Conservation (phyloP, 2,113 vertebrate species). For the Plecotus auritus region DNA sequence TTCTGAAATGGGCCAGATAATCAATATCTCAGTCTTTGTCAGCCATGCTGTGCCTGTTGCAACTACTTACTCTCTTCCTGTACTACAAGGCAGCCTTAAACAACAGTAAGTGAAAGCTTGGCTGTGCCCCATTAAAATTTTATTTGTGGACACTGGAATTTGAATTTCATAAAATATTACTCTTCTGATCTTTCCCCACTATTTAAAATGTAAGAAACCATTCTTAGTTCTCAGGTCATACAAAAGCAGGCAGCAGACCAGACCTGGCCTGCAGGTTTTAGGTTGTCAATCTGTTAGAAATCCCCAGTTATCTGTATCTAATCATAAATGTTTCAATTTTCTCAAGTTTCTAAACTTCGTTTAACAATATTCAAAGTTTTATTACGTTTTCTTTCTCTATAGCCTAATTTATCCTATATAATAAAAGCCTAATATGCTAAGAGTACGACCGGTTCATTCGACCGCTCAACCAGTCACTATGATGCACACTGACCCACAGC, state of each 20-base stretch:
- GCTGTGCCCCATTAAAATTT: background rate
- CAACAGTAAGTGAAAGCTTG: background rate
- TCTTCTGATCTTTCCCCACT: background rate
- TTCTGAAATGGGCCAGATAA: background rate
- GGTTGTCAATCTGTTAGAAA: background rate
- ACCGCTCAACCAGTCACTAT: no score
- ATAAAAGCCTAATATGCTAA: no score
- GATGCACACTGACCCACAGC: no score
- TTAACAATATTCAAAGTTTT: background rate
- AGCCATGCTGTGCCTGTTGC: background rate
- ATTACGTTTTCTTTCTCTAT: background rate
- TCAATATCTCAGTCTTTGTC: background rate
- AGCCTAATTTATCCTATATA: background rate
- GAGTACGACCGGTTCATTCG: no score
- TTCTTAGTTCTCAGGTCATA: background rate
- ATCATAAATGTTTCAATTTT: background rate
- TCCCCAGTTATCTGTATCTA: background rate
- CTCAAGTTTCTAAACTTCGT: background rate
- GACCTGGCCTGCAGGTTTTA: background rate
- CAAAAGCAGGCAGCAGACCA: background rate
- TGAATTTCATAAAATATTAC: background rate
- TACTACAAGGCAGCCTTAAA: background rate
- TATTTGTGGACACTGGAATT: background rate
- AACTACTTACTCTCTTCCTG: background rate
- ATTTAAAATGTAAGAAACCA: background rate